Evolutionary conservation across 1,140 invertebrate species (phyloP).

Genomic region (Drosophila elegans): DNA sequence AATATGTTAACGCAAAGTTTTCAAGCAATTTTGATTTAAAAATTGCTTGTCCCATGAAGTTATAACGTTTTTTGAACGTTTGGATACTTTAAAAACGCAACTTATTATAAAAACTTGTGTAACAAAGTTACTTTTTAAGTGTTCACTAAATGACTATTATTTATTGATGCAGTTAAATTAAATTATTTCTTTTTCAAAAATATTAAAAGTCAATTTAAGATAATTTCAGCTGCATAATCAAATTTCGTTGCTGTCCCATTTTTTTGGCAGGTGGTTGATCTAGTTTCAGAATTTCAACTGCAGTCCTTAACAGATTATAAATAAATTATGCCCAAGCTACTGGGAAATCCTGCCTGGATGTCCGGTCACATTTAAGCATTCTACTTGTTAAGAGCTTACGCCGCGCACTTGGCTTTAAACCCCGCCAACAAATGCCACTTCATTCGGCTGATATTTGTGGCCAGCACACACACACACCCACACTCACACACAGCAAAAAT

Average conservation of each 20-base stretch:
- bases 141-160: too few species aligned
- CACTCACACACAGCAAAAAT: conserved; percentile 27
- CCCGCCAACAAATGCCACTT: conserved; percentile 76
- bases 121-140: too few species aligned
- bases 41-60: conserved; percentile 12
- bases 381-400: conserved; percentile 78
- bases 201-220: too few species aligned
- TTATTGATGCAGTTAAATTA: too few species aligned
- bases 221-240: too few species aligned
- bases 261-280: not conserved
- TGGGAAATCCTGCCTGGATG: conserved; percentile 12
- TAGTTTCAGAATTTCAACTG: not conserved
- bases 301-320: conserved; percentile 12
- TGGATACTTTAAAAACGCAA: too few species aligned
- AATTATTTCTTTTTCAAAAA: too few species aligned
- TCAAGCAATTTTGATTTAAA: conserved; percentile 12
- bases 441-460: conserved; percentile 79
- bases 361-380: conserved; percentile 75
- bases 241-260: not conserved
- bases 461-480: conserved; percentile 42
- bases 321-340: conserved; percentile 13
- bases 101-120: too few species aligned
- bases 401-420: conserved; percentile 77
- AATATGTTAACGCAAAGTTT: conserved; percentile 15
- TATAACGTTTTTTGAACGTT: not conserved